Evolutionary conservation across 92 coral and sea anemone species (phyloP), one percentile per base, ranked within the genome.

Genomic region (Galaxea fascicularis): DNA sequence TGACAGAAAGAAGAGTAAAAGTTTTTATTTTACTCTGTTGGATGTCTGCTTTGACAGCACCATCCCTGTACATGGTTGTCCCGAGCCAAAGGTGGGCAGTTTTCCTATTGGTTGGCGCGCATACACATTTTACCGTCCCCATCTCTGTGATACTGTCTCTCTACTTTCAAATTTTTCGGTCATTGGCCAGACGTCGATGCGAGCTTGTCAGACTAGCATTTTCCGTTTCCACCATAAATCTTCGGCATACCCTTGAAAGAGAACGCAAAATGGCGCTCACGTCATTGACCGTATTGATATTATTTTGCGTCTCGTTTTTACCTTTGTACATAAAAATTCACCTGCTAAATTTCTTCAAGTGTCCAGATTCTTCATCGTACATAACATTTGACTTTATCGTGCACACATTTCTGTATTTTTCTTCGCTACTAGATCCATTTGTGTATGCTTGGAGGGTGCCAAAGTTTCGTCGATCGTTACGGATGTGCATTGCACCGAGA

Each of bases 391-490:
- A 56, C 80, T 56, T 30, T 3, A 30, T 56, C 4, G 12, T 18
- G 8, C 80, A 75, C 15, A 29, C n/a, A 1, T 75, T 75, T 53
- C 27, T 75, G 24, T 75, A 75, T n/a, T 28, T 29, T 0, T 75
- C 80, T 20, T 75, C 80, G 47, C 49, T 54, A 8, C 4, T 57
- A 28, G 51, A 75, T 53, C 67, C 67, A 11, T 56, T 56, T 75
- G 12, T 56, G 18, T 75, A 75, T 13, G 79, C 79, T 29, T 74
- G 79, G 26, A 54, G 66, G 65, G 79, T 74, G 45, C 79, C 79
- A 10, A 74, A 74, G 47, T 74, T 74, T 54, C 47, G 26, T 8
- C 79, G 66, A 17, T 74, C 79, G 17, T 31, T 74, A n/a, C 12
- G 26, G 22, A 31, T 11, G 79, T 46, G 59, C 76, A 4, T 71